Base-by-base conservation (phyloP, 2,797 vertebrate species). In the Mormyrops boulengeri region DNA sequence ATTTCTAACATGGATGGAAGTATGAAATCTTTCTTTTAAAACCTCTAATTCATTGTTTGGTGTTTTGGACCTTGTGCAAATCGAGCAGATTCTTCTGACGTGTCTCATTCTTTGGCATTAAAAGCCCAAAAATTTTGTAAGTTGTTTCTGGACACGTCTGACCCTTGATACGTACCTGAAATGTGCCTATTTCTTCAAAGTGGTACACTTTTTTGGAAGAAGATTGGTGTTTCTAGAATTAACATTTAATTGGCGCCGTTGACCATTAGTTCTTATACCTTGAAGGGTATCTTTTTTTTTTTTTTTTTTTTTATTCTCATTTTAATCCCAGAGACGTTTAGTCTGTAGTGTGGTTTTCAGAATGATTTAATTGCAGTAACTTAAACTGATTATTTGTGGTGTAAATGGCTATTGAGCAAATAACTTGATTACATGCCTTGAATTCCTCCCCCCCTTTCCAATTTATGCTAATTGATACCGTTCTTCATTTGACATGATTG, bases 91-190 rank as follows among this genome's bases (percentile, higher is more conserved):
- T 22, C n/a, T 9, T 60, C 57, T 60, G 7, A 60, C 55, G 0
- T 3, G 3, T 60, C 8, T 66, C 22, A 66, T 66, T 66, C 26
- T 34, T 69, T 69, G 62, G 62, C 26, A 66, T 66, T 30, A 66
- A 66, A 66, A 66, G 62, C 22, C 60, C 8, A 69, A 9, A 4
- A 12, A 30, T 69, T 69, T 69, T 80, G 73, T 1, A 17, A n/a
- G 14, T 38, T 41, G 17, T 44, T 17, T 77, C 12, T 38, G 69
- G 69, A 17, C 62, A 50, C 53, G 19, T 88, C 41, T 49, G 82
- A 22, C 41, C 69, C 55, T 49, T 88, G 91, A 80, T n/a, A n/a
- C n/a, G n/a, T 66, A 80, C 52, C 88, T 80, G 88, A 88, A 88
- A 52, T 26, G 44, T 73, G 49, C 0, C 34, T 22, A 88, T 57